phyloP scores from a whole-genome alignment of 2,888 invertebrate genomes.

The Digitonthophagus gazella region DNA sequence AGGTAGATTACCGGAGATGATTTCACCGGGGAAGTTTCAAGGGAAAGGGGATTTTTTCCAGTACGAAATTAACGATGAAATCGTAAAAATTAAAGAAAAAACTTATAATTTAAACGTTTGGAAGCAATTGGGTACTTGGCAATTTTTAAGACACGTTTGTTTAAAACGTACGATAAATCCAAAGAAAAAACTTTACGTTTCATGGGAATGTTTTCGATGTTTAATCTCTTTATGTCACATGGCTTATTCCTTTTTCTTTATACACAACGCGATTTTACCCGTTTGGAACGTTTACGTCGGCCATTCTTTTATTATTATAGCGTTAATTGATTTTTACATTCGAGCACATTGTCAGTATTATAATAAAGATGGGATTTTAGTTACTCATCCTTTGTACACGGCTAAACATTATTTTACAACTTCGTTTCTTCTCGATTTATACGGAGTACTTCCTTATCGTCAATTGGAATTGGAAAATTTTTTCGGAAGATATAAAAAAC shows the following conservation, averaged over 20 bases:
- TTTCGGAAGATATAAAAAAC: conserved; percentile 20
- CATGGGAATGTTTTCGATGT: conserved; percentile 20
- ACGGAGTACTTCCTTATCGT: conserved; percentile 53
- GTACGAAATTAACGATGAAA: conserved; percentile 27
- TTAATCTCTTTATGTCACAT: not conserved
- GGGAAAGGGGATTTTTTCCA: conserved; percentile 29
- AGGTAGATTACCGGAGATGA: conserved; percentile 29
- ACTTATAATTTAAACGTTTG: not conserved
- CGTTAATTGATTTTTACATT: conserved; percentile 19
- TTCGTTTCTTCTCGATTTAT: conserved; percentile 50
- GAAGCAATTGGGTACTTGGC: conserved; percentile 15
- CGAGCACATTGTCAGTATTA: conserved; percentile 22
- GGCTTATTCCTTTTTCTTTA: conserved; percentile 10
- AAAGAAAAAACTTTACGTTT: conserved; percentile 6
- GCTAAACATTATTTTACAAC: conserved; percentile 45
- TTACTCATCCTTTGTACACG: conserved; percentile 22
- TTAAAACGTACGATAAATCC: conserved; percentile 17
- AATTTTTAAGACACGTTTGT: conserved; percentile 9
- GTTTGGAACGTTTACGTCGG: not conserved
- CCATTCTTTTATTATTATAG: not conserved
- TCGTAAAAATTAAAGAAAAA: conserved; percentile 11
- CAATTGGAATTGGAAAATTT: conserved; percentile 36
- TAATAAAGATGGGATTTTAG: conserved; percentile 18
- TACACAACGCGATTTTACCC: not conserved
- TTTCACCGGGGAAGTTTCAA: conserved; percentile 22